These are phyloP conservation scores for Ammodytes dubius DNA, from an alignment of 2,113 vertebrate species.

Conservation along the genomic window DNA sequence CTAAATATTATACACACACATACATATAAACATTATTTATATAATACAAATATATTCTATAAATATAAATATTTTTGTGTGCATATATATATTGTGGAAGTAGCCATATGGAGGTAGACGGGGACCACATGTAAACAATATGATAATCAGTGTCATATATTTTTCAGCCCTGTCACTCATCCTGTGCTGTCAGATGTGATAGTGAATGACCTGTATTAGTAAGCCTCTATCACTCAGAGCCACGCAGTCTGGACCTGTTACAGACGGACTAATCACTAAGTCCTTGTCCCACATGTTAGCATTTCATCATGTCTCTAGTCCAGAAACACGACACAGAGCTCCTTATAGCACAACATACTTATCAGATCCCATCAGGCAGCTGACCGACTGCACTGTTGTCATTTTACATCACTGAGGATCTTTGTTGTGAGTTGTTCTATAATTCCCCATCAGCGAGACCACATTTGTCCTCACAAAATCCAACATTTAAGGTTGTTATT, in stretches of 20 bases:
- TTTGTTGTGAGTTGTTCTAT: background rate
- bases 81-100: background rate
- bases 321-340: background rate
- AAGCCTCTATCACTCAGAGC: constrained; percentile 15
- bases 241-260: constrained; percentile 35
- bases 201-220: background rate
- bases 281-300: constrained; percentile 52
- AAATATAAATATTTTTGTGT: too few species aligned
- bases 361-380: background rate
- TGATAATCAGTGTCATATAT: background rate
- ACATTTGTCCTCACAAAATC: too few species aligned
- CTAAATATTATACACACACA: too few species aligned
- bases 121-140: background rate
- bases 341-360: background rate
- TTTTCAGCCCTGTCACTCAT: constrained; percentile 7
- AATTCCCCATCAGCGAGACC: too few species aligned
- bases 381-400: background rate
- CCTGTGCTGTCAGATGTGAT: constrained; percentile 25
- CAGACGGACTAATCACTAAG: constrained; percentile 56
- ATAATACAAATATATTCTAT: too few species aligned
- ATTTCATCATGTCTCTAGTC: constrained; percentile 11
- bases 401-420: background rate
- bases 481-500: too few species aligned
- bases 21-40: too few species aligned
- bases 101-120: background rate